Base-by-base conservation (phyloP, 1,140 invertebrate species). In the Archivesica marissinica region DNA sequence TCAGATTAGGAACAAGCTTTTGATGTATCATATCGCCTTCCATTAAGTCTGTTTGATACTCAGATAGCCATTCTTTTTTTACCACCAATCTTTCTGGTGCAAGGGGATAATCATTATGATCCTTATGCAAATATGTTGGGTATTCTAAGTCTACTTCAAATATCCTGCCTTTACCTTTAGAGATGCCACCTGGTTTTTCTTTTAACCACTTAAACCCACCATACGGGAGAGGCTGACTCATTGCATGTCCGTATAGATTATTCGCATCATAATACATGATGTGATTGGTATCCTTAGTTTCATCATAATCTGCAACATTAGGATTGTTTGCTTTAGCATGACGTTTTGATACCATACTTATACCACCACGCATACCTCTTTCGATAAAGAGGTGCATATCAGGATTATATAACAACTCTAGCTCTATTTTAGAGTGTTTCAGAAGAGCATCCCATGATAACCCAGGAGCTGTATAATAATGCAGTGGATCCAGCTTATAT, bases 371-470 rank as follows among this genome's bases (percentile, higher is more conserved):
- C 23, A 85, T 88, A 38, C 75, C 76, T 50, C 83, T 89, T 59
- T 90, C 87, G 30, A 91, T 83, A 38, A 92, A 88, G 4, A 89
- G 39, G 56, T 85, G 54, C 84, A 88, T 89, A 56, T 90, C 89
- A 20, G 66, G 47, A 78, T 91, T 81, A 13, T 83, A 89, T 17
- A 93, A 59, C 28, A 91, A 74, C 70, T 93, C 86, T 50, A 92
- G 56, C 50, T 90, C 70, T 38, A 88, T 52, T 64, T 74, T 39
- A 28, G 86, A 90, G 56, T 85, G 78, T 85, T 91, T 90, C 54
- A 92, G 66, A 17, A 79, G 23, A 0, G 86, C 85, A 54, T 89
- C 66, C 86, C 87, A 90, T 28, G 89, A 20, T 20, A 92, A 74
- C n/a, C 90, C 91, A 6, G 91, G 87, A 6, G 84, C 47, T 17